Evolutionary conservation across 2,797 vertebrate species (phyloP), one percentile per base, ranked within the genome.

Genomic region (Syngnathus rostellatus): DNA sequence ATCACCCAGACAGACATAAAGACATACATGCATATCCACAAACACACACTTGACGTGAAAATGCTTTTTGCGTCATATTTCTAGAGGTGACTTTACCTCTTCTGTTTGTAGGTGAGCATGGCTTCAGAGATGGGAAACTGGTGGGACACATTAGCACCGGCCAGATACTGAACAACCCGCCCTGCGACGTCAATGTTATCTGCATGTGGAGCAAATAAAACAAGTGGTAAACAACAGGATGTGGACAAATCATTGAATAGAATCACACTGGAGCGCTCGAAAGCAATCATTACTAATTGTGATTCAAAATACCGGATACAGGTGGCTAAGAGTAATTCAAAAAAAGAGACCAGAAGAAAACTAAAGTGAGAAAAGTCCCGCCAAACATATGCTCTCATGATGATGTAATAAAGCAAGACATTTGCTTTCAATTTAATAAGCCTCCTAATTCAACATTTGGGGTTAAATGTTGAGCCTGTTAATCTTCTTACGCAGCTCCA

Each of bases 21-120:
- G 8, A 62, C 19, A 70, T 57, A 64, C 45, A 66, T 74, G 77
- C 46, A 57, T 6, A 31, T 48, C 23, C 46, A 23, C n/a, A 41
- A 43, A n/a, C 25, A 16, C 19, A 16, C 7, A n/a, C 10, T 9
- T 9, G 45, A 31, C 37, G 31, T 31, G 5, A 53, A 9, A 8
- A n/a, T 51, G 58, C 38, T 43, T 45, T 45, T 45, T 14, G 43
- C 43, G 19, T 66, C 19, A 25, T 31, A 8, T 3, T 21, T 8
- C 68, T 69, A 3, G 1, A 12, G 8, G 39, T 10, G 2, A 21
- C 21, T 65, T 72, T 89, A 93, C 92, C 92, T 93, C 82, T 93
- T 93, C 80, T 93, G 92, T 69, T 92, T 93, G 81, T 93, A 93
- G 70, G 92, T 93, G 65, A 93, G 91, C 92, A 93, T 93, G 66